Evolutionary conservation across 1,140 invertebrate genomes (phyloP).

Genomic region (Rhyacophila brunnea): DNA sequence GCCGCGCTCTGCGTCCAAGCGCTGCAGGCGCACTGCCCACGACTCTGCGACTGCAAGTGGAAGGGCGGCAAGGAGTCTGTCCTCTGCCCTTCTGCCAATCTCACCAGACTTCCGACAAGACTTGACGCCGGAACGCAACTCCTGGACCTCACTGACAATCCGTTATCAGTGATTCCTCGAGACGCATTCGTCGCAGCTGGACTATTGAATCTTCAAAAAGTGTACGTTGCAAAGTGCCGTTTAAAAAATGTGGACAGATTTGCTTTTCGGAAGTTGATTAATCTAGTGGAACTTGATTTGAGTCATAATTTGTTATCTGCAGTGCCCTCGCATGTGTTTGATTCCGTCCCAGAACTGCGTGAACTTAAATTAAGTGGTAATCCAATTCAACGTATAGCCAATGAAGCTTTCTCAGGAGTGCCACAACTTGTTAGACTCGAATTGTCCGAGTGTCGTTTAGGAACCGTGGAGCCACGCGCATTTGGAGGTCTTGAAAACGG

Average conservation of each 20-base stretch:
- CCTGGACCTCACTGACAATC: slow-evolving; percentile 72
- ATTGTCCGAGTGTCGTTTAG: slow-evolving; percentile 68
- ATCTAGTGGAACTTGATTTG: slow-evolving; percentile 76
- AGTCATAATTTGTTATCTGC: slow-evolving; percentile 67
- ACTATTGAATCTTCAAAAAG: slow-evolving; percentile 75
- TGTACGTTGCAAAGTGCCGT: slow-evolving; percentile 67
- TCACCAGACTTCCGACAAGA: slow-evolving; percentile 65
- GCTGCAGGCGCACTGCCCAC: slow-evolving; percentile 60
- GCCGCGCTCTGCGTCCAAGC: slow-evolving; percentile 31
- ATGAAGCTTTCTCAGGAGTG: slow-evolving; percentile 67
- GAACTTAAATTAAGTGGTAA: slow-evolving; percentile 73
- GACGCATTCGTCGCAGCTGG: slow-evolving; percentile 71
- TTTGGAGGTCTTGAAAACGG: slow-evolving; percentile 70
- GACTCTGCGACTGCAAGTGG: slow-evolving; percentile 81
- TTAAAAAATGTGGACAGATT: slow-evolving; percentile 62
- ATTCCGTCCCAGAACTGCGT: slow-evolving; percentile 69
- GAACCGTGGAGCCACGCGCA: slow-evolving; percentile 63
- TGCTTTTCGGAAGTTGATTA: slow-evolving; percentile 68
- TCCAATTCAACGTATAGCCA: slow-evolving; percentile 65
- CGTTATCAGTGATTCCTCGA: slow-evolving; percentile 61
- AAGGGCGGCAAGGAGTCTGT: slow-evolving; percentile 81
- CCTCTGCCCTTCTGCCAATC: slow-evolving; percentile 69
- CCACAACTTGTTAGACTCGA: slow-evolving; percentile 71
- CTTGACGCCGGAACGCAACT: slow-evolving; percentile 76
- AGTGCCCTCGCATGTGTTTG: slow-evolving; percentile 70